These are phyloP conservation scores for Halotydeus destructor DNA, from an alignment of 1,140 invertebrate species.

Conservation along the genomic window DNA sequence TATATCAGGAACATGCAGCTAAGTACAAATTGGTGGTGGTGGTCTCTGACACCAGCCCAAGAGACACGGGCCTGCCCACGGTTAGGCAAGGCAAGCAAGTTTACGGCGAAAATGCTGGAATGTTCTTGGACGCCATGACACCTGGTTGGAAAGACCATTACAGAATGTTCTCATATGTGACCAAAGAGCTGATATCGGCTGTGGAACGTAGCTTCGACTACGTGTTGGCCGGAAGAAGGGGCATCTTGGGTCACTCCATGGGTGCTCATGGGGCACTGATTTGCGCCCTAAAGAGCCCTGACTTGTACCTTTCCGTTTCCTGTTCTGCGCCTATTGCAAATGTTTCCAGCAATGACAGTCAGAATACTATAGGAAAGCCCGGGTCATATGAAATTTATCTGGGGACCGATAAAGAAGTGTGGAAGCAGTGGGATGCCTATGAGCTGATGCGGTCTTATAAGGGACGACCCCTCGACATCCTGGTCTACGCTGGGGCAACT, in stretches of 20 bases:
- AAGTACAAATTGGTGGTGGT: slow-evolving; percentile 63
- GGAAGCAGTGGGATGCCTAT: slow-evolving; percentile 74
- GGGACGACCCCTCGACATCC: no score
- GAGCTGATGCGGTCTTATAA: no score
- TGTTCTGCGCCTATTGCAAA: slow-evolving; percentile 93
- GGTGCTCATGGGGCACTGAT: slow-evolving; percentile 90
- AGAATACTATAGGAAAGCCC: slow-evolving; percentile 43
- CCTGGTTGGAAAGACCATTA: slow-evolving; percentile 86
- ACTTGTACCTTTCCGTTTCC: slow-evolving; percentile 66
- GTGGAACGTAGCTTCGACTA: slow-evolving; percentile 15
- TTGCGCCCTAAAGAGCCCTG: slow-evolving; percentile 74
- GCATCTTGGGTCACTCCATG: slow-evolving; percentile 43
- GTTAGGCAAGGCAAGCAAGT: slow-evolving; percentile 71
- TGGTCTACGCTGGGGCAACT: no score
- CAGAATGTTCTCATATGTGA: slow-evolving; percentile 91
- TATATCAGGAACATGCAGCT: slow-evolving; percentile 65
- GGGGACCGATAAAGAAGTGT: slow-evolving; percentile 38
- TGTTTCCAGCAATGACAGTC: no score
- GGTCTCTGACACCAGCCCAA: slow-evolving; percentile 84
- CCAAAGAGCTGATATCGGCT: slow-evolving; percentile 39
- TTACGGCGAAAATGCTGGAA: slow-evolving; percentile 84
- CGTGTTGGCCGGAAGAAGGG: slow-evolving; percentile 1
- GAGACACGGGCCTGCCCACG: slow-evolving; percentile 58
- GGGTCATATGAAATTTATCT: slow-evolving; percentile 82
- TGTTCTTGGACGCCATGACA: slow-evolving; percentile 77